Conservation (phyloP, 64 coral and sea anemone species). For the Montipora efflorescens region DNA sequence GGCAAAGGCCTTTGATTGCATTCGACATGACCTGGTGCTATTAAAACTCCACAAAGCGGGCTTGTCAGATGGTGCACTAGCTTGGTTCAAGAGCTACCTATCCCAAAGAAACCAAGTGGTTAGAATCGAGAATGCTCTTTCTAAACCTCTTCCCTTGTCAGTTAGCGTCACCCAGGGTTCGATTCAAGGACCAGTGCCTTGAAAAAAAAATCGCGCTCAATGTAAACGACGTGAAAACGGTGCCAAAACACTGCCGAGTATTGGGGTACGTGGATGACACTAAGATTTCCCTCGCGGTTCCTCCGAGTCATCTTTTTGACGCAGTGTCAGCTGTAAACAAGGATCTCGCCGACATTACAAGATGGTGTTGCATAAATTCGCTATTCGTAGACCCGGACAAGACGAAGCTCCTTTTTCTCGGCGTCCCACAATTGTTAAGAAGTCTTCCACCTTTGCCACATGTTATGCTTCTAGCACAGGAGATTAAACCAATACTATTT, state of each 20-base stretch:
- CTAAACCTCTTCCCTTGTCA: slow-evolving; percentile 19
- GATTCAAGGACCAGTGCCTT: slow-evolving; percentile 36
- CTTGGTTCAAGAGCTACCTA: neutral
- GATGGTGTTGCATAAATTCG: no score
- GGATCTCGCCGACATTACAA: neutral
- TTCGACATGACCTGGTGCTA: neutral
- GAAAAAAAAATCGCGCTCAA: neutral
- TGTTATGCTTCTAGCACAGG: no score
- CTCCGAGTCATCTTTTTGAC: no score
- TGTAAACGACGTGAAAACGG: slow-evolving; percentile 22
- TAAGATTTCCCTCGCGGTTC: neutral
- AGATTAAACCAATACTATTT: no score
- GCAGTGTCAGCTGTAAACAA: no score
- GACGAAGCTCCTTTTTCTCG: no score
- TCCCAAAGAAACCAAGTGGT: slow-evolving; percentile 8
- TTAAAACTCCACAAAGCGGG: neutral
- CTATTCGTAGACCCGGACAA: no score
- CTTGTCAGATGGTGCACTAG: neutral
- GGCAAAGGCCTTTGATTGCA: neutral
- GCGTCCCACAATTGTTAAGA: no score
- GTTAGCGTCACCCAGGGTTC: slow-evolving; percentile 46
- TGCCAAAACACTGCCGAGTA: slow-evolving; percentile 24
- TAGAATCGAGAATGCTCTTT: slow-evolving; percentile 15
- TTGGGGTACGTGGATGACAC: slow-evolving; percentile 40
- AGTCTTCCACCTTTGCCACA: no score